Evolutionary conservation across 1,140 invertebrate genomes (phyloP).

Genomic region (Macrobrachium rosenbergii): DNA sequence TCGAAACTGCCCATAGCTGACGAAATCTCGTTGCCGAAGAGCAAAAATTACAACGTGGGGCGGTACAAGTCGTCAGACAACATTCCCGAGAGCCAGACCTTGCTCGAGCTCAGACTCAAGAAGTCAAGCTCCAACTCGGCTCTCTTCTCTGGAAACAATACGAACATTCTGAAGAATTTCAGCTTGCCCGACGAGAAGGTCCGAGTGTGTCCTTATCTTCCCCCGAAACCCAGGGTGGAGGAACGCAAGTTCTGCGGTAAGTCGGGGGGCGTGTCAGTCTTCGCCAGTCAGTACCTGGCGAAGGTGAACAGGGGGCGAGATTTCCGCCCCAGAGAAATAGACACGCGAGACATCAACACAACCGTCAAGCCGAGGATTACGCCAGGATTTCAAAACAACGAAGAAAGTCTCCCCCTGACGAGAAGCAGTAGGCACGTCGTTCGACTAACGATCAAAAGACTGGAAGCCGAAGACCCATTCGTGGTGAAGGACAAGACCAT

Average conservation of each 20-base stretch:
- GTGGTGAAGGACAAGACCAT: conserved; percentile 56
- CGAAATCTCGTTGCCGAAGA: conserved; percentile 13
- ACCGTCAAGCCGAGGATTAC: conserved; percentile 33
- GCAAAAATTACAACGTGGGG: neutral
- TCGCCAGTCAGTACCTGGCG: conserved; percentile 31
- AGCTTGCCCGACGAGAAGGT: neutral
- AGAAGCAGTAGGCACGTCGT: conserved; percentile 62
- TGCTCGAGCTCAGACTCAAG: conserved; percentile 9
- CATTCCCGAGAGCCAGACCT: conserved; percentile 7
- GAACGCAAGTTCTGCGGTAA: conserved; percentile 36
- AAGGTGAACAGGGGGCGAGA: conserved; percentile 37
- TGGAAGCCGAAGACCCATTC: conserved; percentile 45
- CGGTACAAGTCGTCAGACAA: conserved; percentile 38
- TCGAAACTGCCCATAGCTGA: conserved; percentile 53
- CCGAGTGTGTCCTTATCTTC: neutral
- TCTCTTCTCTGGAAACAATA: conserved; percentile 31
- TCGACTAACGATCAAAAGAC: conserved; percentile 60
- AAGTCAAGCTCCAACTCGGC: conserved; percentile 32
- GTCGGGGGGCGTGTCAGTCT: conserved; percentile 28
- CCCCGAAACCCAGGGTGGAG: neutral
- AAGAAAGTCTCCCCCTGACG: conserved; percentile 36
- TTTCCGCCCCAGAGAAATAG: conserved; percentile 46
- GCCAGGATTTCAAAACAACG: conserved; percentile 4
- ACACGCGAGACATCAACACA: conserved; percentile 61
- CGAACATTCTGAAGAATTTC: conserved; percentile 13